Evolutionary conservation across 23 tunicate species (phyloP), one percentile per base, ranked within the genome.

Genomic region (Phallusia fumigata): DNA sequence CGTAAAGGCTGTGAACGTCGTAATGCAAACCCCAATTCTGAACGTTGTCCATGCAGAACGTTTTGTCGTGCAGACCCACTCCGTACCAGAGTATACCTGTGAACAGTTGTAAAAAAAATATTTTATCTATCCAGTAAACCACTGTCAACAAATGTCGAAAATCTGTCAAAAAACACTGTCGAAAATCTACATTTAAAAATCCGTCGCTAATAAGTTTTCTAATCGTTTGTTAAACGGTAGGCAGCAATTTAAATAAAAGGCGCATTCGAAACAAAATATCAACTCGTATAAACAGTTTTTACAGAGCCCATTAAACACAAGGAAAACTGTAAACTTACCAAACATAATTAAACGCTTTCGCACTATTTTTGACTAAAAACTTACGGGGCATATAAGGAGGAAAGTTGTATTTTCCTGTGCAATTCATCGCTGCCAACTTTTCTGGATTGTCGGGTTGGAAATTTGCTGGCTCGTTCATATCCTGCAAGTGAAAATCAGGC

Each of bases 381-480:
- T 47, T 78, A 89, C 97, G 50, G 31, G 99, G 99, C 79, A 89
- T 88, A 65, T 88, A 97, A 0, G 95, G 91, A 18, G 97, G 97
- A 31, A 52, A 34, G 81, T 92, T 97, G 64, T 85, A 89, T 65
- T 79, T 83, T 81, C 92, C 98, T 28, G 95, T 94, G 90, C 98
- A 94, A 65, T 94, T 94, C 98, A 94, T 94, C 35, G 18, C 45
- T 79, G 53, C 90, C 35, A 89, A 74, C 36, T 94, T 89, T 24
- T 0, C 83, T 79, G 91, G 86, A 58, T 92, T 84, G 73, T 97
- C 99, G 26, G 99, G 92, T 80, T 92, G 97, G 53, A 97, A 97
- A 86, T 92, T 97, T 26, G 99, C 91, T 2, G 99, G 99, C 83
- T 97, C 99, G 64, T 97, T 92, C 99, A 97, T 97, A 77, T 97